A percentile compares a stretch with the other conserved stretches of the same genome.
Evolutionary conservation across 2,888 invertebrate species (phyloP).

Genomic region (Allophyes oxyacanthae): DNA sequence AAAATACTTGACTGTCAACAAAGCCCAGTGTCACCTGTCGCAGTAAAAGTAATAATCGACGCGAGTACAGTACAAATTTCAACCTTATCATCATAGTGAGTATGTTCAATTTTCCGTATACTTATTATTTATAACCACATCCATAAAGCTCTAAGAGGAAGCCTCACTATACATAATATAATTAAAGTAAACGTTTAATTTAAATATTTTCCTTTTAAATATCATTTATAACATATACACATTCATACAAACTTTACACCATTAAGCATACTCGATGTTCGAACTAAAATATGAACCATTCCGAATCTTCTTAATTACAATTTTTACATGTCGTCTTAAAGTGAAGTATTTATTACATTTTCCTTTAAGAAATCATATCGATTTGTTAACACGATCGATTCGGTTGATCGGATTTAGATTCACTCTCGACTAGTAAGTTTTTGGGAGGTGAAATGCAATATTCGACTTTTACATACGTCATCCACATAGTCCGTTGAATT

Average conservation of each 20-base stretch:
- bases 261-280: constrained; percentile 84
- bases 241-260: constrained; percentile 82
- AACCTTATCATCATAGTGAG: constrained; percentile 81
- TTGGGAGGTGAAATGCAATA: constrained; percentile 65
- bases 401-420: constrained; percentile 76
- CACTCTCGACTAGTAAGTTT: constrained; percentile 82
- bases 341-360: constrained; percentile 62
- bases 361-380: constrained; percentile 63
- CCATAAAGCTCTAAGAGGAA: constrained; percentile 88
- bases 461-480: constrained; percentile 27
- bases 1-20: constrained; percentile 53
- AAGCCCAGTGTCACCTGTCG: constrained; percentile 46
- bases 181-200: constrained; percentile 74
- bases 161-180: constrained; percentile 87
- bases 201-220: constrained; percentile 73
- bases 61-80: constrained; percentile 74
- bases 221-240: constrained; percentile 84
- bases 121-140: constrained; percentile 81
- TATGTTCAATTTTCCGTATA: constrained; percentile 87
- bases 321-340: constrained; percentile 62
- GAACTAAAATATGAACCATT: constrained; percentile 67
- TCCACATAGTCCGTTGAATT: constrained; percentile 10
- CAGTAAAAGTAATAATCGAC: constrained; percentile 59
- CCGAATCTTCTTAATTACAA: constrained; percentile 62
- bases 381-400: constrained; percentile 61